Evolutionary conservation across 92 coral and sea anemone genomes (phyloP).

Genomic region (Umimayanthus chanpuru): DNA sequence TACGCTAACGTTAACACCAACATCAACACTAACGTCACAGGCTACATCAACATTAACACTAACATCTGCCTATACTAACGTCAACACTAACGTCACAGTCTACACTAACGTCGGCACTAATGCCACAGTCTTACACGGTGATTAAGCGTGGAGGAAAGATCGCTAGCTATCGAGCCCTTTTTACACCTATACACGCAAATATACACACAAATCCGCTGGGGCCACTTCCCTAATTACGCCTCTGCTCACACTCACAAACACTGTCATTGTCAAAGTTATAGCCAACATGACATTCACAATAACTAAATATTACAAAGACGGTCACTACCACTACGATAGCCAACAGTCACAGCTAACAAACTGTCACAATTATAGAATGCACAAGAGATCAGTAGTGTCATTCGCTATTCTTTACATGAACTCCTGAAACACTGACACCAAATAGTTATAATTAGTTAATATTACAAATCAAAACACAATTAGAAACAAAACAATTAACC

Average conservation of each 20-base stretch:
- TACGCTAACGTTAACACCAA: too few relatives aligned
- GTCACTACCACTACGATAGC: background rate
- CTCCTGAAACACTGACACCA: background rate
- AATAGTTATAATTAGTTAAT: background rate
- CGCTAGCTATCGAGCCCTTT: too few relatives aligned
- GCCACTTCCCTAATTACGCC: background rate
- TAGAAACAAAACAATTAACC: slow-evolving; percentile 47
- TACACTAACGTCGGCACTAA: too few relatives aligned
- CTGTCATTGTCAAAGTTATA: background rate
- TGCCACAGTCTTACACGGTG: background rate
- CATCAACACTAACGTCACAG: background rate
- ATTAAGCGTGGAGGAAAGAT: too few relatives aligned
- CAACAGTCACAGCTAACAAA: background rate
- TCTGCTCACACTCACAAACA: background rate
- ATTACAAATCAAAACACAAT: background rate
- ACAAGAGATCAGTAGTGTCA: background rate
- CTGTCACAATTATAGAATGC: background rate
- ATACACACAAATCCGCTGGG: too few relatives aligned
- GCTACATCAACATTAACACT: too few relatives aligned
- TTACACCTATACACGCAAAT: too few relatives aligned
- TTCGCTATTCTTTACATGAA: background rate
- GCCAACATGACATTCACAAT: background rate
- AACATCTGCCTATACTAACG: too few relatives aligned
- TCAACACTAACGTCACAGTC: too few relatives aligned
- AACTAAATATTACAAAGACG: background rate